Evolutionary conservation across 2,888 invertebrate genomes (phyloP), one percentile per base, ranked within the genome.

Genomic region (Merodon equestris): DNA sequence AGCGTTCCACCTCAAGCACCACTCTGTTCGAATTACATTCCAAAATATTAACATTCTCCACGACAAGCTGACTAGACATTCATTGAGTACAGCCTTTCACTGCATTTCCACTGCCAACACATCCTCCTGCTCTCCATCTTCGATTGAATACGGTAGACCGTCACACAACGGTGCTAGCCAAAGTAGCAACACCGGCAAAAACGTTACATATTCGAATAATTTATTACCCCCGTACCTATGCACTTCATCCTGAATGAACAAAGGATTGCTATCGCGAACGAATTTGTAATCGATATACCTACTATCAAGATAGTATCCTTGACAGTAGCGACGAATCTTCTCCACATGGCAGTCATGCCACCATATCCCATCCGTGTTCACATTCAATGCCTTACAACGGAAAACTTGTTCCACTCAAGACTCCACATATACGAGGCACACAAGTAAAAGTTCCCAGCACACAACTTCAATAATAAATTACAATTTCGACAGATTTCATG

Each of bases 401-500:
- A 53, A 34, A 40, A 54, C 47, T 70, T 58, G 57, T 70, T 74
- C 70, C 70, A 70, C 64, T 58, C 63, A 53, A 56, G 68, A 61
- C 50, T 67, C 68, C 54, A 61, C n/a, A n/a, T n/a, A 27, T 60
- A 67, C 34, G 4, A 27, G 36, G 14, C 38, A 1, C 61, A 48
- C 40, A 61, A 53, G 58, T 44, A 57, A 9, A 67, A 67, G 48
- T 74, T 68, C 40, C 18, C 38, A 45, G 40, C 61, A 40, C 10
- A 40, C 15, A 71, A 71, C 44, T 79, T 79, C 58, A 79, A 79
- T 79, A 79, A 79, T 79, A 79, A 79, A 79, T 79, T 73, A 73
- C 77, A 79, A 58, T 63, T 79, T 73, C 77, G 73, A 79, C 73
- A 79, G 77, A 79, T 79, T 73, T 68, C 51, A 54, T 36, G 13